A percentile compares a stretch with the other conserved stretches of the same genome.
phyloP scores from a whole-genome alignment of 2,888 invertebrate species.

The Theretra japonica region DNA sequence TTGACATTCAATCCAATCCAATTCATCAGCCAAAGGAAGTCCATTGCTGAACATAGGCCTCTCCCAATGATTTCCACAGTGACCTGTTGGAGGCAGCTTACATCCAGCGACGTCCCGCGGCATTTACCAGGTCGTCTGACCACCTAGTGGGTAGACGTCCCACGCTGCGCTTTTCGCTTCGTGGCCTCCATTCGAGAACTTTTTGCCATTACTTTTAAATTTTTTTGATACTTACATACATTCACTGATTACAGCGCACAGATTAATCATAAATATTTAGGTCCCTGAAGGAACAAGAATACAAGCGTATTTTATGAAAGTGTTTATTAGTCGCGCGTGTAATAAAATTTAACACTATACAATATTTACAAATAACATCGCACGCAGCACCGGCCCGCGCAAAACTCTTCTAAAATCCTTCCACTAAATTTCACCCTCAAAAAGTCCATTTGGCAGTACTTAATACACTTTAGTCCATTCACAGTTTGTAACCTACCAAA shows the following conservation, averaged over 20 bases:
- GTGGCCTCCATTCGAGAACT: too few species aligned
- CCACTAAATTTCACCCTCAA: slow-evolving; percentile 52
- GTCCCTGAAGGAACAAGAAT: background rate
- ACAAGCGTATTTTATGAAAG: slow-evolving; percentile 41
- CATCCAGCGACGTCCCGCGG: too few species aligned
- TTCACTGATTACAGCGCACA: background rate
- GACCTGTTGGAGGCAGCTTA: too few species aligned
- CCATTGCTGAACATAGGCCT: too few species aligned
- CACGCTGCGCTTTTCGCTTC: too few species aligned
- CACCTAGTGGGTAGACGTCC: too few species aligned
- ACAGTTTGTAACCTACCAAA: background rate
- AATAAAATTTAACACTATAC: slow-evolving; percentile 72
- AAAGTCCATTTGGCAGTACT: slow-evolving; percentile 56
- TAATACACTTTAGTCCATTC: slow-evolving; percentile 9
- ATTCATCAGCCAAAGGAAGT: too few species aligned
- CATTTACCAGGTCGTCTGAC: too few species aligned
- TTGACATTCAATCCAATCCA: too few species aligned
- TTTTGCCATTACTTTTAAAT: too few species aligned
- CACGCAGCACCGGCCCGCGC: slow-evolving; percentile 30
- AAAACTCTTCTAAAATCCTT: slow-evolving; percentile 57
- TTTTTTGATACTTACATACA: background rate
- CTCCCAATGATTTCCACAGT: too few species aligned
- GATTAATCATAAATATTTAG: background rate
- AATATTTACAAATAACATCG: slow-evolving; percentile 63
- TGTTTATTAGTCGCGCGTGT: slow-evolving; percentile 66